phyloP scores from a whole-genome alignment of 1,140 invertebrate genomes.

The Ceratosolen fusciceps region DNA sequence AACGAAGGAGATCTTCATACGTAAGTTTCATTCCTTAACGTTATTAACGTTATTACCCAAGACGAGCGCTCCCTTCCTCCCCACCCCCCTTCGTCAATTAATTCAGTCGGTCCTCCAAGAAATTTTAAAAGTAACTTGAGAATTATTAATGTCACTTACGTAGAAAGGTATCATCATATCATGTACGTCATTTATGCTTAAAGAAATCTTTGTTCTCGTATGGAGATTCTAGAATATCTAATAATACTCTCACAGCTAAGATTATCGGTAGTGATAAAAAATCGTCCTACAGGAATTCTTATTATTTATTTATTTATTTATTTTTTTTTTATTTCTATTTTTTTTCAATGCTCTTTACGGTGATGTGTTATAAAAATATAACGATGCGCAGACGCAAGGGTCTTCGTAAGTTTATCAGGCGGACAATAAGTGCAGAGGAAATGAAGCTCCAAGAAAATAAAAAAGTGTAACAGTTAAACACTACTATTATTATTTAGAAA shows the following conservation, averaged over 20 bases:
- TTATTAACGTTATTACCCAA: no score
- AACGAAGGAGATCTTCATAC: not conserved
- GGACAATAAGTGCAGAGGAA: not conserved
- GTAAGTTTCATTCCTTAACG: no score
- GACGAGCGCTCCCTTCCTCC: no score
- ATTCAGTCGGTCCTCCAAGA: not conserved
- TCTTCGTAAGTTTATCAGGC: not conserved
- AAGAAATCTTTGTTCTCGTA: slow-evolving; percentile 4
- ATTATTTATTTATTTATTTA: no score
- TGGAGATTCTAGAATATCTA: slow-evolving; percentile 6
- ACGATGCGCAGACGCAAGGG: not conserved
- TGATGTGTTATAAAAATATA: not conserved
- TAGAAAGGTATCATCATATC: not conserved
- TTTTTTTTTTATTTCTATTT: no score
- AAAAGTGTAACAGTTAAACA: slow-evolving; percentile 7
- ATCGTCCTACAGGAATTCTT: slow-evolving; percentile 9
- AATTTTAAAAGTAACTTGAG: not conserved
- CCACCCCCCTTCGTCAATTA: not conserved
- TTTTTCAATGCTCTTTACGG: not conserved
- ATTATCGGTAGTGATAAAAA: not conserved
- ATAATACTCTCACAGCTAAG: not conserved
- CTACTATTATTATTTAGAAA: not conserved
- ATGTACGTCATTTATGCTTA: not conserved
- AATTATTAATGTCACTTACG: not conserved
- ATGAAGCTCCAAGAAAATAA: slow-evolving; percentile 27